A percentile compares a stretch with the other conserved stretches of the same genome.
These are phyloP conservation scores for Himantopus leucocephalus DNA, from an alignment of 2,113 vertebrate genomes.

Conservation along the genomic window DNA sequence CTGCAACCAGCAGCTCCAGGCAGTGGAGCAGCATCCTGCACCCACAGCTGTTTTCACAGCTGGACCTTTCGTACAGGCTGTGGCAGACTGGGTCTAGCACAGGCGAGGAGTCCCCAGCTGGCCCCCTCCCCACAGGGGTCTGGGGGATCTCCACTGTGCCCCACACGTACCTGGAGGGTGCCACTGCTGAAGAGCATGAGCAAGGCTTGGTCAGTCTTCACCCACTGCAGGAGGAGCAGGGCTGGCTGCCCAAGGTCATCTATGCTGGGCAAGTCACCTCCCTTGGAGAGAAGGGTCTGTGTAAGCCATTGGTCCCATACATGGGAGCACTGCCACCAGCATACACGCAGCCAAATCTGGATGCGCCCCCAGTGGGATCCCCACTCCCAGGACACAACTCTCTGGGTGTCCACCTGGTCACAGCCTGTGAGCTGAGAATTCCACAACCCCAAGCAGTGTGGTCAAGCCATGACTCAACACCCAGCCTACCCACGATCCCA, in stretches of 20 bases:
- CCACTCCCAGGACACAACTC: background rate
- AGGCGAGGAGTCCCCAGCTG: background rate
- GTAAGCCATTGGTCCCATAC: background rate
- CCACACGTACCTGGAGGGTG: slow-evolving; percentile 86
- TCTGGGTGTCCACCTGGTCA: background rate
- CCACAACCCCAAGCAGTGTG: background rate
- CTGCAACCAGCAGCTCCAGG: background rate
- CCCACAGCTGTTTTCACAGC: background rate
- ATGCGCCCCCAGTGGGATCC: background rate
- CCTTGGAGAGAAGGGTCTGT: slow-evolving; percentile 68
- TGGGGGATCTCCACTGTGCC: background rate
- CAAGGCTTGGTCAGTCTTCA: slow-evolving; percentile 95
- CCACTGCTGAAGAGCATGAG: slow-evolving; percentile 96
- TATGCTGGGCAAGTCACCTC: slow-evolving; percentile 87
- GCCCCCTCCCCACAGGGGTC: background rate
- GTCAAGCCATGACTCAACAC: background rate
- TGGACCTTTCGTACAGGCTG: background rate
- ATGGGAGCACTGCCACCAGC: background rate
- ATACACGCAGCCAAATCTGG: background rate
- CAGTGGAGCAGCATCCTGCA: background rate
- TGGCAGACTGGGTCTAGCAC: background rate
- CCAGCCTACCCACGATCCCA: background rate
- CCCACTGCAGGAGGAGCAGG: slow-evolving; percentile 92
- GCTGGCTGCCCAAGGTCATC: slow-evolving; percentile 74
- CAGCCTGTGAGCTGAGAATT: background rate